These are phyloP conservation scores for Agrochola circellaris DNA, from an alignment of 2,888 invertebrate genomes.

Conservation along the genomic window DNA sequence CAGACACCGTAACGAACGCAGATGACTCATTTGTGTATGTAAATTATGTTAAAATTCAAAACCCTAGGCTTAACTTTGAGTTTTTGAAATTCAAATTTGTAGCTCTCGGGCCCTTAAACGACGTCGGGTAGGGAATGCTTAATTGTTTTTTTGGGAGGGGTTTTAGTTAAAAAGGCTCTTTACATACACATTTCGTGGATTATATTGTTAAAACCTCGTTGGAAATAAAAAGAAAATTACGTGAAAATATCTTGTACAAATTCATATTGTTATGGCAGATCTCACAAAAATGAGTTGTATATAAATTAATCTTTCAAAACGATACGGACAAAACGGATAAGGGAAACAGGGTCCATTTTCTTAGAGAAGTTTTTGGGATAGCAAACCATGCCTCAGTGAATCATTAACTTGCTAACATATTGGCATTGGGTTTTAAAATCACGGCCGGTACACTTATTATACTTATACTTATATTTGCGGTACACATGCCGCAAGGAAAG, in stretches of 20 bases:
- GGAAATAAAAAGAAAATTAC: constrained; percentile 36
- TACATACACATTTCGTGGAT: constrained; percentile 46
- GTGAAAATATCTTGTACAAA: constrained; percentile 27
- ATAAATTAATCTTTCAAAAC: constrained; percentile 6
- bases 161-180: constrained; percentile 55
- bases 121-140: constrained; percentile 68
- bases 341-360: not conserved
- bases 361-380: not conserved
- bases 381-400: not conserved
- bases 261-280: constrained; percentile 9
- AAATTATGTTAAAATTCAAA: constrained; percentile 79
- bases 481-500: too few relatives aligned
- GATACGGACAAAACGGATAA: not conserved
- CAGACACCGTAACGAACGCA: constrained; percentile 75
- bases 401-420: not conserved
- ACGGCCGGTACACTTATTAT: not conserved
- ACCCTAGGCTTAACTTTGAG: constrained; percentile 73
- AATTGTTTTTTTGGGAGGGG: constrained; percentile 69
- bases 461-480: too few relatives aligned
- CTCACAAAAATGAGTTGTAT: not conserved
- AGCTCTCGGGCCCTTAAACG: constrained; percentile 69
- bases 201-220: constrained; percentile 41
- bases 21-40: constrained; percentile 82
- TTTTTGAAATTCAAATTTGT: constrained; percentile 76
- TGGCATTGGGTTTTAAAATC: not conserved